These are phyloP conservation scores for Holothuria scabra DNA, from an alignment of 53 echinoderm and acorn worm genomes.

Conservation along the genomic window DNA sequence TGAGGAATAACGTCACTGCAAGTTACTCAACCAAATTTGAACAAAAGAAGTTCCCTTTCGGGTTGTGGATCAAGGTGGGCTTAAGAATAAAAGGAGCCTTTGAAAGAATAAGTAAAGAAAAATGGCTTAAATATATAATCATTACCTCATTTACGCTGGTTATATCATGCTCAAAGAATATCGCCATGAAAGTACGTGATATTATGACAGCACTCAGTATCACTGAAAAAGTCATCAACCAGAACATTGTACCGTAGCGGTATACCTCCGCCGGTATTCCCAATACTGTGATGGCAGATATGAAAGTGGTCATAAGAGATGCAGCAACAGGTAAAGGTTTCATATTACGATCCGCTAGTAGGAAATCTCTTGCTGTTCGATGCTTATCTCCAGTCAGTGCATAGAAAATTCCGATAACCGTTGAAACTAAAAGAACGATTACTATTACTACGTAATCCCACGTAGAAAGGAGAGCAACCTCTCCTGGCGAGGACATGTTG, in stretches of 20 bases:
- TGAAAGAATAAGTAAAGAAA: too few relatives aligned
- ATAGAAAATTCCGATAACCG: conserved; percentile 71
- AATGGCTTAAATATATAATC: too few relatives aligned
- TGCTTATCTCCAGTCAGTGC: conserved; percentile 82
- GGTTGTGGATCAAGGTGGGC: too few relatives aligned
- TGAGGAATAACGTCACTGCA: too few relatives aligned
- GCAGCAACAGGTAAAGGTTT: conserved; percentile 81
- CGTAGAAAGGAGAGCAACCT: conserved; percentile 53
- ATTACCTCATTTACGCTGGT: conserved; percentile 74
- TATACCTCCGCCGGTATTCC: conserved; percentile 92
- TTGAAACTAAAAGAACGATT: conserved; percentile 65
- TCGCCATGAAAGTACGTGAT: conserved; percentile 44
- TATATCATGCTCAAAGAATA: conserved; percentile 50
- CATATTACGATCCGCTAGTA: conserved; percentile 83
- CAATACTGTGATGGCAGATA: conserved; percentile 77
- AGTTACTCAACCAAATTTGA: too few relatives aligned
- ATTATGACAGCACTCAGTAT: conserved; percentile 47
- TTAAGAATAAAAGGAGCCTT: too few relatives aligned
- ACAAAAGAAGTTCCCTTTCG: too few relatives aligned
- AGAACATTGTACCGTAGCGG: conserved; percentile 75
- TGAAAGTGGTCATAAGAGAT: conserved; percentile 80
- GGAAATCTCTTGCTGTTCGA: conserved; percentile 72
- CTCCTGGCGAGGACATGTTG: background rate
- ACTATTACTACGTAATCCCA: conserved; percentile 83
- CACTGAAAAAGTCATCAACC: conserved; percentile 63